These are phyloP conservation scores for Matsumurasca onukii DNA, from an alignment of 1,140 invertebrate genomes.

Conservation along the genomic window DNA sequence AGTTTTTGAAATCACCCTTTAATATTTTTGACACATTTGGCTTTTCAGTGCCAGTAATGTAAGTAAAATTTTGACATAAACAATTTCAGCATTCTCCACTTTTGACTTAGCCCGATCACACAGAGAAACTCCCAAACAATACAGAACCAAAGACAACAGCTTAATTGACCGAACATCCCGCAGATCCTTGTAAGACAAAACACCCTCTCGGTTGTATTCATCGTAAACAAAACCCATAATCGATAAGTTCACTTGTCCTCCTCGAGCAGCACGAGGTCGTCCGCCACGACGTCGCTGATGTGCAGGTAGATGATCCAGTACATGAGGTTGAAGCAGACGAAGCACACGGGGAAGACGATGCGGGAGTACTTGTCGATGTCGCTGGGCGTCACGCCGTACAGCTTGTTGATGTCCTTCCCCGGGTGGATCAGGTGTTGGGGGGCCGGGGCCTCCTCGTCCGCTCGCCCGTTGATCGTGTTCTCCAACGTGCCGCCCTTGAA, in stretches of 20 bases:
- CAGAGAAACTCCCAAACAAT: no score
- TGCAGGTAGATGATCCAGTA: constrained; percentile 97
- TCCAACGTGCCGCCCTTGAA: constrained; percentile 87
- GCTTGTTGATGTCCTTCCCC: constrained; percentile 64
- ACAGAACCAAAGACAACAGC: no score
- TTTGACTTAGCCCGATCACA: no score
- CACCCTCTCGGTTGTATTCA: no score
- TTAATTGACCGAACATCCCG: no score
- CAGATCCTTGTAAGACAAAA: no score
- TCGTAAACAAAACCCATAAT: no score
- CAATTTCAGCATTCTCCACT: no score
- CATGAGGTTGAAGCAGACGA: constrained; percentile 97
- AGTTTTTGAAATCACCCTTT: no score
- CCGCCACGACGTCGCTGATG: constrained; percentile 91
- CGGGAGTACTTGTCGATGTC: constrained; percentile 97
- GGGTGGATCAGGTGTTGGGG: constrained; percentile 76
- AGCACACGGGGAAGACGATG: constrained; percentile 94
- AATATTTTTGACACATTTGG: no score
- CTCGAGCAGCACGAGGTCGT: constrained; percentile 84
- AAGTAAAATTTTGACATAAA: no score
- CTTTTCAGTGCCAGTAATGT: no score
- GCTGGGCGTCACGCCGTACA: constrained; percentile 82
- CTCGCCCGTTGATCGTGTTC: constrained; percentile 83
- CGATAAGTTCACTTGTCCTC: constrained; percentile 72
- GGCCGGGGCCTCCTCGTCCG: constrained; percentile 63